phyloP scores from a whole-genome alignment of 53 echinoderm and acorn worm genomes.

The Patiria pectinifera region DNA sequence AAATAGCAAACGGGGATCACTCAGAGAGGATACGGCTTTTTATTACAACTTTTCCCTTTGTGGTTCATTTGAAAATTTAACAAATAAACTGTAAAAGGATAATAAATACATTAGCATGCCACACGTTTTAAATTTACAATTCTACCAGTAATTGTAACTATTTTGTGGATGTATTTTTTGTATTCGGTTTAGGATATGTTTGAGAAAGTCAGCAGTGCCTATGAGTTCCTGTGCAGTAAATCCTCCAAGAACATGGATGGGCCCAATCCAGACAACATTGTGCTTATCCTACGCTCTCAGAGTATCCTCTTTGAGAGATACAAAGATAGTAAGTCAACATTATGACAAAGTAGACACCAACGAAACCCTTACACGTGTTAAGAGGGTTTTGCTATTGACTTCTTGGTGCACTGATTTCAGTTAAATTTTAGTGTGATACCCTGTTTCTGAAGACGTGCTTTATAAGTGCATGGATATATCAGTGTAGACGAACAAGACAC shows the following conservation, averaged over 20 bases:
- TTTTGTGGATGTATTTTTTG: neutral
- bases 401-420: neutral
- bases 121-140: neutral
- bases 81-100: neutral
- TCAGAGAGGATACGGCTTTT: too few relatives aligned
- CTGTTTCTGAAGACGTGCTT: too few relatives aligned
- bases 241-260: constrained; percentile 84
- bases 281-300: constrained; percentile 91
- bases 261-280: constrained; percentile 98
- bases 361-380: neutral
- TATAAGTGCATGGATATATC: too few relatives aligned
- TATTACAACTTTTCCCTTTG: too few relatives aligned
- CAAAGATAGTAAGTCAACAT: constrained; percentile 77
- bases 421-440: too few relatives aligned
- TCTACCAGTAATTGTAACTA: neutral
- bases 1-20: too few relatives aligned
- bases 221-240: constrained; percentile 98
- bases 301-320: constrained; percentile 96
- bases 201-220: constrained; percentile 97
- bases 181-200: constrained; percentile 83
- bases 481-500: too few relatives aligned
- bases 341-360: neutral
- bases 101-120: neutral
- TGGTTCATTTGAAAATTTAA: too few relatives aligned
- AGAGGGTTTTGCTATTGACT: neutral